Conservation (phyloP, 2,888 invertebrate genomes). For the Megalurothrips usitatus region DNA sequence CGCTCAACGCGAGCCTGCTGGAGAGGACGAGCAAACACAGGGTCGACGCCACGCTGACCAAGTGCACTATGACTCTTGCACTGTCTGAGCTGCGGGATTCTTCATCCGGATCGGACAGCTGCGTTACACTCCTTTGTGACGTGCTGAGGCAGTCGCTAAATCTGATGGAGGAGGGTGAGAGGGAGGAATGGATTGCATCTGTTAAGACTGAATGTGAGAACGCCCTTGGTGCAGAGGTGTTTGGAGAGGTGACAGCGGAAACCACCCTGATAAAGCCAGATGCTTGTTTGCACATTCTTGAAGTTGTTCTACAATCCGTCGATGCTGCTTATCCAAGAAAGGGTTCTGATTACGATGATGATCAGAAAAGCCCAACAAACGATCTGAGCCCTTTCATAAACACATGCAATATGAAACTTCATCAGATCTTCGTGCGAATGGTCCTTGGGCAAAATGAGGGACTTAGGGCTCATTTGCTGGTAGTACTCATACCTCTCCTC, state of each 20-base stretch:
- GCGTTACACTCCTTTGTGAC: background rate
- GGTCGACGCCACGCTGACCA: background rate
- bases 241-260: background rate
- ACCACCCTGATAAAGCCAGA: background rate
- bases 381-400: constrained; percentile 1
- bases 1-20: background rate
- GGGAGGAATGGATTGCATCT: constrained; percentile 1
- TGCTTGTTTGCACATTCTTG: constrained; percentile 1
- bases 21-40: background rate
- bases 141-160: background rate
- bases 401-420: background rate
- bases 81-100: background rate
- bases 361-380: background rate
- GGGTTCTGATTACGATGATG: background rate
- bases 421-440: constrained; percentile 9
- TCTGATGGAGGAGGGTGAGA: constrained; percentile 1
- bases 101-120: background rate
- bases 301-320: background rate
- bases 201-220: background rate
- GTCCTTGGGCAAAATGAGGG: background rate
- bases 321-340: background rate
- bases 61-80: constrained; percentile 1
- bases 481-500: background rate
- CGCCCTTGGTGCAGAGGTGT: background rate
- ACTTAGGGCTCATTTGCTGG: background rate